Evolutionary conservation across 2,113 vertebrate genomes (phyloP).

Genomic region (Zosterops japonicus): DNA sequence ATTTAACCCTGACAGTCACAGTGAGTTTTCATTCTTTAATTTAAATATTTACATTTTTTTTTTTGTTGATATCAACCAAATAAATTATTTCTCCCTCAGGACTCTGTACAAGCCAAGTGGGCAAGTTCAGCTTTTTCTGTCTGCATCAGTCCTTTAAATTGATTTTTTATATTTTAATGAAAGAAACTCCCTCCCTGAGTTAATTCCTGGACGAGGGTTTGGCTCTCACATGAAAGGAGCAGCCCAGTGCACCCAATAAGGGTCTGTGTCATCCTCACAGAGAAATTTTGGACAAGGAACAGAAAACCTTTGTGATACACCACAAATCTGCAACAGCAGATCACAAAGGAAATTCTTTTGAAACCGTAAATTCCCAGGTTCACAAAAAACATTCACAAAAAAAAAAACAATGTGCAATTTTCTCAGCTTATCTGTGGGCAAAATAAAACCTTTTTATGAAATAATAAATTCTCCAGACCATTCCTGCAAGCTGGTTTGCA

Average conservation of each 20-base stretch:
- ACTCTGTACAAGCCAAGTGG: background rate
- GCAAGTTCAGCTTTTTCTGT: background rate
- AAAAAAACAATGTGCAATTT: background rate
- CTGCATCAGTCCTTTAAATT: background rate
- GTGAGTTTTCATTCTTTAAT: background rate
- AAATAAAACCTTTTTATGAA: background rate
- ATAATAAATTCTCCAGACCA: background rate
- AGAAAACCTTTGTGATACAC: background rate
- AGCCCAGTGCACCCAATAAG: fast-evolving
- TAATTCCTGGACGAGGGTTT: background rate
- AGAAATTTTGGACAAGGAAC: background rate
- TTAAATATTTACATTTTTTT: background rate
- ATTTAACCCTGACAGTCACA: background rate
- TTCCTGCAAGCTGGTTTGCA: background rate
- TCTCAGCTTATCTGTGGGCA: background rate
- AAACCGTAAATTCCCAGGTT: background rate
- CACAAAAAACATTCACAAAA: too few species aligned
- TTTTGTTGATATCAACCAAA: background rate
- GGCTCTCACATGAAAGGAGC: background rate
- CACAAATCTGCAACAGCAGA: background rate
- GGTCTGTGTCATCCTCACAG: background rate
- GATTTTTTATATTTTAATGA: background rate
- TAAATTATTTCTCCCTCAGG: background rate
- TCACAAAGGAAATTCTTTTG: background rate
- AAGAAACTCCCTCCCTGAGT: background rate